phyloP scores from a whole-genome alignment of 2,113 vertebrate genomes.

The Planiliza haematocheilus region DNA sequence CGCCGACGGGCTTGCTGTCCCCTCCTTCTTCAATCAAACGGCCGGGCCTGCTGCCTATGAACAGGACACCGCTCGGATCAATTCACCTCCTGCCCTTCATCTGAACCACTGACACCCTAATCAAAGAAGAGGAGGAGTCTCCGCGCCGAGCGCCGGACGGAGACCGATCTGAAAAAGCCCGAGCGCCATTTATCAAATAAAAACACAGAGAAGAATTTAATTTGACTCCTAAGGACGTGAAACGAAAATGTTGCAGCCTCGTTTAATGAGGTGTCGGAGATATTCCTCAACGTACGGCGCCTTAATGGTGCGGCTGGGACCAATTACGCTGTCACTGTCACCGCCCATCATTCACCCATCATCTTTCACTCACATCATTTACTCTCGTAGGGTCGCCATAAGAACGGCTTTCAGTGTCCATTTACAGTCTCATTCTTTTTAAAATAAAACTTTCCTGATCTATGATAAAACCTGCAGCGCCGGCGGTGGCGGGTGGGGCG shows the following conservation, averaged over 20 bases:
- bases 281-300: conserved; percentile 49
- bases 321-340: conserved; percentile 67
- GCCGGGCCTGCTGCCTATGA: conserved; percentile 50
- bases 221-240: conserved; percentile 52
- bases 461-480: conserved; percentile 19
- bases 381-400: conserved; percentile 40
- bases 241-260: conserved; percentile 53
- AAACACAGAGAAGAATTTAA: conserved; percentile 48
- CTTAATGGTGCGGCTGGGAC: conserved; percentile 59
- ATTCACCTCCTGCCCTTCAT: conserved; percentile 76
- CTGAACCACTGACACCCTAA: conserved; percentile 57
- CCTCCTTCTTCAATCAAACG: conserved; percentile 60
- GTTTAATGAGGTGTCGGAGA: conserved; percentile 63
- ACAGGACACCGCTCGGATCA: conserved; percentile 70
- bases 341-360: conserved; percentile 65
- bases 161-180: conserved; percentile 2
- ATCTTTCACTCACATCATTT: conserved; percentile 43
- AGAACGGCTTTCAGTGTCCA: conserved; percentile 27
- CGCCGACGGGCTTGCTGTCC: conserved; percentile 36
- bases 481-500: no score
- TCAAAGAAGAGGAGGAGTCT: conserved; percentile 67
- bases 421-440: conserved; percentile 22
- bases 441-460: conserved; percentile 24
- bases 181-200: conserved; percentile 56
- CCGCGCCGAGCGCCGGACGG: conserved; percentile 9